phyloP scores from a whole-genome alignment of 2,797 vertebrate genomes.

The Bradypodion pumilum region DNA sequence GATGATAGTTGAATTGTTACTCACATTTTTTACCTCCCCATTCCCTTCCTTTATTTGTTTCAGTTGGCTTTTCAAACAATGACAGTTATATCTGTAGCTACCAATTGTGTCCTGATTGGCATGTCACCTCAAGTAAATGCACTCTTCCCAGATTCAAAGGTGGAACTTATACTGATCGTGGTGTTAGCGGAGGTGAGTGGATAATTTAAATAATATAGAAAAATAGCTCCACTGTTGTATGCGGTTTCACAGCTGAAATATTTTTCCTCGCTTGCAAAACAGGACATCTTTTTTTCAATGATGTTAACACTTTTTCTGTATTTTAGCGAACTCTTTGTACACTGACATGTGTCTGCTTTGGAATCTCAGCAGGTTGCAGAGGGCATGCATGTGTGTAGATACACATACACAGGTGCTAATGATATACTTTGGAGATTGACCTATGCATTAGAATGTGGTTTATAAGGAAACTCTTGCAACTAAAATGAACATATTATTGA shows the following conservation, averaged over 20 bases:
- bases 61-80: constrained; percentile 97
- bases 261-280: background rate
- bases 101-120: constrained; percentile 94
- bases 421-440: background rate
- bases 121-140: constrained; percentile 92
- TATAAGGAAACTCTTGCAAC: background rate
- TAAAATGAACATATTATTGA: background rate
- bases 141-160: constrained; percentile 85
- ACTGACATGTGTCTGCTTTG: background rate
- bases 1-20: background rate
- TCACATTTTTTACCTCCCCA: constrained; percentile 16
- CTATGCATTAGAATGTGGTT: background rate
- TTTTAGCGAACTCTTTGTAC: background rate
- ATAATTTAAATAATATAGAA: constrained; percentile 23
- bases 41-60: constrained; percentile 48
- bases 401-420: background rate
- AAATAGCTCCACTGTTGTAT: background rate
- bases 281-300: background rate
- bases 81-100: constrained; percentile 93
- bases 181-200: constrained; percentile 89
- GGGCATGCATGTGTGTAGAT: no score
- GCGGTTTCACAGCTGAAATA: background rate
- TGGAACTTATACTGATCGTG: constrained; percentile 87
- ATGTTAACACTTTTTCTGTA: background rate
- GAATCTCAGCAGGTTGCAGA: background rate